phyloP scores from a whole-genome alignment of 2,888 invertebrate genomes.

The Tachina grossa region DNA sequence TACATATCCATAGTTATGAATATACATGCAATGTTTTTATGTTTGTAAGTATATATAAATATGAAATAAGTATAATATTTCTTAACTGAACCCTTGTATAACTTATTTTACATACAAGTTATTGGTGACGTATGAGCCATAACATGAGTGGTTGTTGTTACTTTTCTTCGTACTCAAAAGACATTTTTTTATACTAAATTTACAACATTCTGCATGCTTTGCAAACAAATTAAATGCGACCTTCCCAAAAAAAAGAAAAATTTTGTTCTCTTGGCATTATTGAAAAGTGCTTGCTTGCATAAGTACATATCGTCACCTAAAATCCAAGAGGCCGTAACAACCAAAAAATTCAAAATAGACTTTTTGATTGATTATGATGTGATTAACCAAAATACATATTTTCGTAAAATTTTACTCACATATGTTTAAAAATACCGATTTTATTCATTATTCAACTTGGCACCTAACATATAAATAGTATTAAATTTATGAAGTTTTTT shows the following conservation, averaged over 20 bases:
- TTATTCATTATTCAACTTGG: too few relatives aligned
- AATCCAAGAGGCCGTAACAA: too few relatives aligned
- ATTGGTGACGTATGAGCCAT: conserved; percentile 55
- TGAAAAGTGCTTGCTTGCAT: neutral
- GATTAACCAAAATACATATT: too few relatives aligned
- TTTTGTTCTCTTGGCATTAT: conserved; percentile 31
- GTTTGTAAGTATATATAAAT: neutral
- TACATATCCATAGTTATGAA: neutral
- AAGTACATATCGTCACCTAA: too few relatives aligned
- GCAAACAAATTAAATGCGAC: conserved; percentile 40
- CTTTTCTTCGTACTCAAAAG: conserved; percentile 9
- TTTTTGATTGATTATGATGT: too few relatives aligned
- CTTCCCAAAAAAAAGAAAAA: conserved; percentile 46
- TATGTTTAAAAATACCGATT: too few relatives aligned
- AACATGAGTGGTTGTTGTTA: conserved; percentile 4
- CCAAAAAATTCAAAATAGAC: too few relatives aligned
- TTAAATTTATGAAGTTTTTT: too few relatives aligned
- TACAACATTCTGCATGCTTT: conserved; percentile 39
- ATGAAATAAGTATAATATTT: conserved; percentile 10
- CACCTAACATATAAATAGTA: too few relatives aligned
- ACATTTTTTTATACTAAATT: conserved; percentile 20
- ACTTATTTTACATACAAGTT: conserved; percentile 29
- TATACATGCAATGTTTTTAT: neutral
- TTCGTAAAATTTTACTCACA: too few relatives aligned
- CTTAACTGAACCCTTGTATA: conserved; percentile 56